phyloP scores from a whole-genome alignment of 2,888 invertebrate species.

The Diogma glabrata region DNA sequence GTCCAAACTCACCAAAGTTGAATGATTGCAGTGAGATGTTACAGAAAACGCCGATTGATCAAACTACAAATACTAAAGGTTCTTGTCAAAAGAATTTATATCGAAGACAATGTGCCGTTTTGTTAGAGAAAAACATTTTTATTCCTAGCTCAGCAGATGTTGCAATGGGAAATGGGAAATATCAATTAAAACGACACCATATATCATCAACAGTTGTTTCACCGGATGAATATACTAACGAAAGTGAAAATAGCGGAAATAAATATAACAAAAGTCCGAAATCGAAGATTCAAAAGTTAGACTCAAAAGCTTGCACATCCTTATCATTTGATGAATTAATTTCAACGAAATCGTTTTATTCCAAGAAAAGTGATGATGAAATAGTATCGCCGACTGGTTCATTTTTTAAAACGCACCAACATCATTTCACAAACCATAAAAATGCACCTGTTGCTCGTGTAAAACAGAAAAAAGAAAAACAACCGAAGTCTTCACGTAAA shows the following conservation, averaged over 20 bases:
- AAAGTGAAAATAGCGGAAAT: neutral
- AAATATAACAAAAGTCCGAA: neutral
- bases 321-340: conserved; percentile 20
- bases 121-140: neutral
- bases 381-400: neutral
- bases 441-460: no score
- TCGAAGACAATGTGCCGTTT: no score
- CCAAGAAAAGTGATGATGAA: neutral
- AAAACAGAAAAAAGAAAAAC: no score
- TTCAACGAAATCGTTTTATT: conserved; percentile 25
- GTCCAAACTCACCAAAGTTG: neutral
- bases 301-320: conserved; percentile 9
- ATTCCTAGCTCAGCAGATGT: neutral
- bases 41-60: conserved; percentile 1
- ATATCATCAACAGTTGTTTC: neutral
- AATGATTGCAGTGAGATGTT: no score
- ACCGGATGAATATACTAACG: neutral
- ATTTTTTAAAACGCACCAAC: no score
- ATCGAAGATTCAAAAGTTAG: conserved; percentile 4
- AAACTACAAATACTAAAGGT: neutral
- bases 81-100: no score
- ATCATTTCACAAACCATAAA: neutral
- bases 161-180: neutral
- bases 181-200: neutral
- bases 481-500: neutral